Base-by-base conservation (phyloP, 2,888 invertebrate genomes). In the Cheilosia soror region DNA sequence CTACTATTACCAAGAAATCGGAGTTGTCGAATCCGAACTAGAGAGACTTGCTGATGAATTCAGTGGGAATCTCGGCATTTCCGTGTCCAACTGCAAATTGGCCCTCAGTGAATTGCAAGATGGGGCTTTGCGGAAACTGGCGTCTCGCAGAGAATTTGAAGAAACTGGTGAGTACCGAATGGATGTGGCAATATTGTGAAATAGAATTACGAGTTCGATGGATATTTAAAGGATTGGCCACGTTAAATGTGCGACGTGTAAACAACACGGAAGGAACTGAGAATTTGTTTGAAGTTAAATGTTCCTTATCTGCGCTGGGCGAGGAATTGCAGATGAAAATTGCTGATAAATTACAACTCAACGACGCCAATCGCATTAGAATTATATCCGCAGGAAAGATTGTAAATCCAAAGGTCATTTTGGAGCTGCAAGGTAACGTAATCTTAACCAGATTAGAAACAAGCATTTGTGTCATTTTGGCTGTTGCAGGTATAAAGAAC, bases 61-160 rank as follows among this genome's bases (percentile, higher is more conserved):
- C 88, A 92, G 94, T 7, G 88, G 90, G n/a, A 92, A 92, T 1
- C 90, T 96, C 0, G 93, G 93, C 1, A 89, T 95, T 2, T 92
- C 94, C 0, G 88, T 90, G 20, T 93, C 94, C 0, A 90, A 92
- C 4, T 93, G 96, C 37, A 89, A 93, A 27, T 90, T 92, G 79
- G 94, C 95, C 0, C 88, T 97, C 15, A 93, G 92, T 58, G 94
- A 95, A 87, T 92, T 97, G 0, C 95, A 96, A 89, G 89, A 92
- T 4, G 95, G 95, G 90, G 96, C 97, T 0, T 89, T 97, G 1
- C 95, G 96, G 71, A 95, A 96, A 88, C 93, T 96, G 13, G 95
- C 95, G 80, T 95, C 96, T 29, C 94, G 95, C 84, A 94, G 94
- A 4, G 94, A 94, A 76, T 97, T 94, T 88, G 94, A 94, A 84